Evolutionary conservation across 30 jellyfish, hydroid and myxozoan genomes (phyloP), one percentile per base, ranked within the genome.

Genomic region (Hydractinia symbiolongicarpus): DNA sequence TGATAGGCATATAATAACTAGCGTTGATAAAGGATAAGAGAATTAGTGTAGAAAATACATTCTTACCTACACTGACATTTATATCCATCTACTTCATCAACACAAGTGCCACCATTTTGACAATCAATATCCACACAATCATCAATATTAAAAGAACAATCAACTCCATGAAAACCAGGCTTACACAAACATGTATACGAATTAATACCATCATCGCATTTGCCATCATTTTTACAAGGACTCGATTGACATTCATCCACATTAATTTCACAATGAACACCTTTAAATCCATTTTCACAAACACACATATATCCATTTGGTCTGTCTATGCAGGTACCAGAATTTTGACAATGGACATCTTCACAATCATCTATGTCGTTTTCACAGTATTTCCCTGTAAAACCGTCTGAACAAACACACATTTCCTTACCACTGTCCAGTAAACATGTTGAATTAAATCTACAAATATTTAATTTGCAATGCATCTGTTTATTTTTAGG

Each of bases 61-160:
- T 78, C 94, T 57, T n/a, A 91, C 98, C 95, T 83, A 91, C 98
- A 91, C 16, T 73, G 66, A 75, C 98, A 91, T 19, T 86, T 52
- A 82, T 88, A 91, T 4, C 74, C 78, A 67, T 78, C 79, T 50
- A 86, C 53, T 3, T 64, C 78, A 73, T 91, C 96, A 21, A 91
- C 66, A 58, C 98, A 91, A 4, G 93, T 79, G 40, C 96, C 98
- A 5, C 98, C 98, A 79, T 91, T 83, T 30, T 88, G 91, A 72
- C 98, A 91, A 30, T 75, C 81, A 11, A 86, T 88, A 73, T 86
- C 78, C 11, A 66, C 76, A 62, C 98, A 91, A 53, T 91, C 98
- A 67, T 91, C 91, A 17, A 91, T 83, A 73, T 86, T 81, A 55
- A 83, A 83, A 0, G 98, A 87, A 73, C 98, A 91, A 71, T 91